These are phyloP conservation scores for Argyra leucocephala DNA, from an alignment of 2,888 invertebrate species.

Conservation along the genomic window DNA sequence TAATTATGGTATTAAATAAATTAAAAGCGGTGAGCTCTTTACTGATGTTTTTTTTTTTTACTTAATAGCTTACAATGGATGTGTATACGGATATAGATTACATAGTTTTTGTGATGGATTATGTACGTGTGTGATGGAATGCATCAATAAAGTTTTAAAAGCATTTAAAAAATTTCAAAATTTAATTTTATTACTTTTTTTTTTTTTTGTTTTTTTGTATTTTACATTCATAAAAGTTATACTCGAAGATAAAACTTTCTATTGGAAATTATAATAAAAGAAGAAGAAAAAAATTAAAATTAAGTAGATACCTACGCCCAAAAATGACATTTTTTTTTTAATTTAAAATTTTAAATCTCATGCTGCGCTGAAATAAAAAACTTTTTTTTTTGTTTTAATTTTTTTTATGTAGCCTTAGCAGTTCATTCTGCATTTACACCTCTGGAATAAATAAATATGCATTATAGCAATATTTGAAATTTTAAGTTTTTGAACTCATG, in stretches of 20 bases:
- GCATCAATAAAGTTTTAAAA: not conserved
- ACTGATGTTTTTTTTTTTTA: not conserved
- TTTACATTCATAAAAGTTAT: slow-evolving; percentile 1
- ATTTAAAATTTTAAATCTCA: not conserved
- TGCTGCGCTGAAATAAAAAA: not conserved
- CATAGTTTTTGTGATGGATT: too few relatives aligned
- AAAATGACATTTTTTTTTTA: not conserved
- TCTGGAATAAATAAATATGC: too few relatives aligned
- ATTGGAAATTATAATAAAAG: not conserved
- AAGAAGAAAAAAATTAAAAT: not conserved
- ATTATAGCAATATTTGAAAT: too few relatives aligned
- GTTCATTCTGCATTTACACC: too few relatives aligned
- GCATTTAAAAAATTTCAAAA: not conserved
- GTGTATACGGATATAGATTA: too few relatives aligned
- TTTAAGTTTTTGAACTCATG: too few relatives aligned
- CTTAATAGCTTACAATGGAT: not conserved
- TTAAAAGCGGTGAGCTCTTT: too few relatives aligned
- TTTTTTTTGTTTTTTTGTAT: not conserved
- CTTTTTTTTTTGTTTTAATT: too few relatives aligned
- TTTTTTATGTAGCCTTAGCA: too few relatives aligned
- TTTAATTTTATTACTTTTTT: not conserved
- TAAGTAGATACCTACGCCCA: not conserved
- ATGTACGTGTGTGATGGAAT: not conserved
- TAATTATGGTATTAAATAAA: too few relatives aligned
- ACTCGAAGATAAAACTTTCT: not conserved